Base-by-base conservation (phyloP, 1,140 invertebrate genomes). In the Rhizoglyphus robini region DNA sequence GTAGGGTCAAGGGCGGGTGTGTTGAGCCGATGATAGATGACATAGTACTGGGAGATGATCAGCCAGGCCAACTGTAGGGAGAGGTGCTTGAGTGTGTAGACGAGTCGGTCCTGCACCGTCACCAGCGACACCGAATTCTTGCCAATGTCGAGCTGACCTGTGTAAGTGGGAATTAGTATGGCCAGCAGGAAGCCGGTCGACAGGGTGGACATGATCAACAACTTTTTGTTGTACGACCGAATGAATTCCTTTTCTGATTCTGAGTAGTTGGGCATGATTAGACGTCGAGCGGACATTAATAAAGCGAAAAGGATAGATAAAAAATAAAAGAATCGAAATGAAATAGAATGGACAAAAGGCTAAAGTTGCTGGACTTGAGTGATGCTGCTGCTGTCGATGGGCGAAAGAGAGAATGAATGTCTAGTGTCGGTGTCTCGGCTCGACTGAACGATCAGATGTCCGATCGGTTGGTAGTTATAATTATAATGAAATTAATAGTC, bases 1-100 rank as follows among this genome's bases (percentile, higher is more conserved):
- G 13, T 63, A 23, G 61, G 61, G 23, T 63, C 34, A 8, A 63
- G 27, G 11, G 61, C 61, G 13, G 61, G 61, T 5, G 61, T 36
- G 23, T 23, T 23, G 5, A 63, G 15, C 8, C 61, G 32, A 13
- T 63, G 27, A 8, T 5, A 5, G 8, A 63, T 63, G 4, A 63
- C 61, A 20, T 18, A 63, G 8, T 47, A 63, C 31, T 18, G 47
- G 5, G 30, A 36, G 8, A 63, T 8, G 13, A 63, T 36, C 11
- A 63, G 4, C 61, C 61, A 63, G 5, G 23, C 4, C 15, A 63
- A 13, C n/a, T 36, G 30, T 13, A 46, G 32, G 11, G 31, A 29
- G 15, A 63, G 18, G 32, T 63, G 61, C 11, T 57, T 58, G 8
- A 63, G 36, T 8, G 30, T 32, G 27, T n/a, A 60, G 8, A 11